Percentiles rank a stretch among this genome's conserved stretches.
phyloP scores from a whole-genome alignment of 2,113 vertebrate genomes.

The Chinchilla lanigera region DNA sequence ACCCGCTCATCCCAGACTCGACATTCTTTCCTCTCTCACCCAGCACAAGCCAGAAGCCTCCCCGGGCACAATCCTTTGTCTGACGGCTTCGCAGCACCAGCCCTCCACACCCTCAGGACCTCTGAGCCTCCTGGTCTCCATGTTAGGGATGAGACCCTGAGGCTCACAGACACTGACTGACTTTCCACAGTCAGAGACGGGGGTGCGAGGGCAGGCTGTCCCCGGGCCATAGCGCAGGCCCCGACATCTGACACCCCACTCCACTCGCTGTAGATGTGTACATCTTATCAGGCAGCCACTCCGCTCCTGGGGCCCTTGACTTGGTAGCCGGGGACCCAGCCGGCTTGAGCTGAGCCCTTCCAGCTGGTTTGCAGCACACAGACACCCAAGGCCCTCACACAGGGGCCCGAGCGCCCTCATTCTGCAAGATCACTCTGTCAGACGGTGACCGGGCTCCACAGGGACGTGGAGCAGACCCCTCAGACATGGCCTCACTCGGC shows the following conservation, averaged over 20 bases:
- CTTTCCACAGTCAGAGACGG: not conserved
- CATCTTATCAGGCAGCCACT: not conserved
- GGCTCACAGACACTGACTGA: not conserved
- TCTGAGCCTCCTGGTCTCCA: not conserved
- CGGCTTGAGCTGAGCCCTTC: not conserved
- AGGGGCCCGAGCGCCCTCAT: constrained; percentile 73
- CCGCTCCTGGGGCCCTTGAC: not conserved
- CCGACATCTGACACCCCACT: not conserved
- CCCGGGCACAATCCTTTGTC: not conserved
- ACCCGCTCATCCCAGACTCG: not conserved
- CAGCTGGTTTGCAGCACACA: not conserved
- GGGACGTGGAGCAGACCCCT: constrained; percentile 75
- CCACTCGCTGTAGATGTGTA: not conserved
- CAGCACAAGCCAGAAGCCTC: not conserved
- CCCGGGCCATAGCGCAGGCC: not conserved
- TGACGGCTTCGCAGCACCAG: not conserved
- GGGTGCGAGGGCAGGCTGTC: not conserved
- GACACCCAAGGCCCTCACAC: constrained; percentile 77
- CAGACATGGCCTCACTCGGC: constrained; percentile 73
- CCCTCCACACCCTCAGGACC: not conserved
- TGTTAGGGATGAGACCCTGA: not conserved
- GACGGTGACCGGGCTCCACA: constrained; percentile 63
- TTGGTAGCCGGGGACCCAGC: constrained; percentile 72
- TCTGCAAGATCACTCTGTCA: constrained; percentile 82
- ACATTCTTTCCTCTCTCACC: not conserved